phyloP scores from a whole-genome alignment of 2,113 vertebrate genomes.

The Ivindomyrus marchei region DNA sequence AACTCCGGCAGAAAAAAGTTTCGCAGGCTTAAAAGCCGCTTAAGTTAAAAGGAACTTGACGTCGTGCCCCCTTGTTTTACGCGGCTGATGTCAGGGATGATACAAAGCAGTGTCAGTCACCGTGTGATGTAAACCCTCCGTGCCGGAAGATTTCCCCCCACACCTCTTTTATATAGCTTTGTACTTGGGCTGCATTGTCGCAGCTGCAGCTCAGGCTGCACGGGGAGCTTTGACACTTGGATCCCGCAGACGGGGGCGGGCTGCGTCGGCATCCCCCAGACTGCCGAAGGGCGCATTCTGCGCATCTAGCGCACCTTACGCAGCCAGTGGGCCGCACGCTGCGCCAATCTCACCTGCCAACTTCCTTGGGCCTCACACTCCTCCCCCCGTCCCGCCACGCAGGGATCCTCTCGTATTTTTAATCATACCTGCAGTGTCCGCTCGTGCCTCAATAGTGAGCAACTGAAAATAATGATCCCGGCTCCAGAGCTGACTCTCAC shows the following conservation, averaged over 20 bases:
- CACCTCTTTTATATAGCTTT: not conserved
- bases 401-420: not conserved
- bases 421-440: not conserved
- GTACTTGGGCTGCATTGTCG: slow-evolving; percentile 19
- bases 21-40: slow-evolving; percentile 23
- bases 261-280: slow-evolving; percentile 19
- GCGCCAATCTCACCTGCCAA: slow-evolving; percentile 13
- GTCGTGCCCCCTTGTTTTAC: slow-evolving; percentile 31
- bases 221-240: slow-evolving; percentile 36
- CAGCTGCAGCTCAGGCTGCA: slow-evolving; percentile 18
- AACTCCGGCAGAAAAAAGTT: slow-evolving; percentile 28
- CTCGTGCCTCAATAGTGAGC: not conserved
- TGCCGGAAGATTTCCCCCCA: slow-evolving; percentile 22
- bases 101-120: slow-evolving; percentile 35
- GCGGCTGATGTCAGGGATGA: slow-evolving; percentile 34
- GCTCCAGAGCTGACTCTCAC: not conserved
- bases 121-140: slow-evolving; percentile 21
- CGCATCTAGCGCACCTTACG: not conserved
- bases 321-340: slow-evolving; percentile 13
- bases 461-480: not conserved
- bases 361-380: slow-evolving; percentile 4
- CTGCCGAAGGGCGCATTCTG: slow-evolving; percentile 17
- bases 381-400: not conserved
- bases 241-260: slow-evolving; percentile 20
- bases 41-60: slow-evolving; percentile 27